These are phyloP conservation scores for Chloropsis cyanopogon DNA, from an alignment of 2,113 vertebrate genomes.

Conservation along the genomic window DNA sequence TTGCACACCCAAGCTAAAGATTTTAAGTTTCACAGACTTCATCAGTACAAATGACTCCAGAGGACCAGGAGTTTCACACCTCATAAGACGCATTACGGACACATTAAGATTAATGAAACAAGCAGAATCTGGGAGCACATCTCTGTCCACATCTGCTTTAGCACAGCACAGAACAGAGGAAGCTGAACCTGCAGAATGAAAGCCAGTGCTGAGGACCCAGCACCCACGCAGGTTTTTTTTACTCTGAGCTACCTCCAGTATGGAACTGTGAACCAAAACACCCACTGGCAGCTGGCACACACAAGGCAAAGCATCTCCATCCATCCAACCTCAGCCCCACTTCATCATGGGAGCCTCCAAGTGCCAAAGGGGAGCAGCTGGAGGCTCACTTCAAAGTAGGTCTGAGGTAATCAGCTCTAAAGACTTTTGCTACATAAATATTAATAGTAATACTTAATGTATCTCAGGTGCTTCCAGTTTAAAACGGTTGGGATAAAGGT, in stretches of 20 bases:
- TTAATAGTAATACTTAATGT: background rate
- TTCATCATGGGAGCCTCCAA: background rate
- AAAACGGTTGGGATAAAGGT: background rate
- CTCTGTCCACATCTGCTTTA: background rate
- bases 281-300: accelerated
- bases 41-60: background rate
- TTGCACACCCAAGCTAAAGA: background rate
- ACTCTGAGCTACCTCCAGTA: background rate
- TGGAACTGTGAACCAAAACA: background rate
- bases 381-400: background rate
- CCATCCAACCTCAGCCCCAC: background rate
- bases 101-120: background rate
- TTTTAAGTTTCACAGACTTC: background rate
- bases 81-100: background rate
- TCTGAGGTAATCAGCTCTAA: background rate
- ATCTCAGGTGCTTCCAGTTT: background rate
- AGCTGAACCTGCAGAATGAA: background rate
- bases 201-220: background rate
- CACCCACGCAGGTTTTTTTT: background rate
- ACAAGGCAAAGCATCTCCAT: accelerated
- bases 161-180: background rate
- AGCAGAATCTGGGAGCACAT: background rate
- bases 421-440: background rate
- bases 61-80: background rate
- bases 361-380: background rate